Evolutionary conservation across 2,888 invertebrate species (phyloP).

Genomic region (Amphipoea lucens): DNA sequence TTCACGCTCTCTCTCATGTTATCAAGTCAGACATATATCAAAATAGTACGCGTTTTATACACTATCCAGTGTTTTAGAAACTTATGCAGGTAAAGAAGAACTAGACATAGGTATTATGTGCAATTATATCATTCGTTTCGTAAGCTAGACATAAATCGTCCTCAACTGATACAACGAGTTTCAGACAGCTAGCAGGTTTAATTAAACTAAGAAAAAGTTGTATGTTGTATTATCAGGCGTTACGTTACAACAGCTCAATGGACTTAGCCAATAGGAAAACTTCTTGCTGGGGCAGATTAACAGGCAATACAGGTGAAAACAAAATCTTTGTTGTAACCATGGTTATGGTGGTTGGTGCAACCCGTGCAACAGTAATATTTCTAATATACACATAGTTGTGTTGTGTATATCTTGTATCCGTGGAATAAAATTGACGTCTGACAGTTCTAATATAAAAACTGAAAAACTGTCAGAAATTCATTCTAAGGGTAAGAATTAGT

Average conservation of each 20-base stretch:
- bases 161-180: constrained; percentile 48
- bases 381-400: not conserved
- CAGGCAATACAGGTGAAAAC: constrained; percentile 31
- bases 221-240: constrained; percentile 37
- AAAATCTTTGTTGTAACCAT: constrained; percentile 17
- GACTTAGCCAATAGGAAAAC: constrained; percentile 34
- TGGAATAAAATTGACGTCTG: too few species aligned
- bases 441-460: too few species aligned
- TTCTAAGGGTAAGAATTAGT: too few species aligned
- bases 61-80: constrained; percentile 44
- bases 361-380: constrained; percentile 14
- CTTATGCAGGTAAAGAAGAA: constrained; percentile 16
- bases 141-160: constrained; percentile 54
- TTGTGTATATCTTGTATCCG: too few species aligned
- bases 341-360: not conserved
- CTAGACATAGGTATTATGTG: constrained; percentile 37
- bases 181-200: constrained; percentile 41
- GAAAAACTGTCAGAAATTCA: too few species aligned
- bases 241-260: constrained; percentile 38
- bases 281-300: constrained; percentile 27
- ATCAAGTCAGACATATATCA: constrained; percentile 62
- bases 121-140: constrained; percentile 55
- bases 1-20: constrained; percentile 71
- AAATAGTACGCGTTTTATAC: constrained; percentile 44
- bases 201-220: constrained; percentile 57